Evolutionary conservation across 2,113 vertebrate genomes (phyloP).

Genomic region (Nyctereutes procyonoides): DNA sequence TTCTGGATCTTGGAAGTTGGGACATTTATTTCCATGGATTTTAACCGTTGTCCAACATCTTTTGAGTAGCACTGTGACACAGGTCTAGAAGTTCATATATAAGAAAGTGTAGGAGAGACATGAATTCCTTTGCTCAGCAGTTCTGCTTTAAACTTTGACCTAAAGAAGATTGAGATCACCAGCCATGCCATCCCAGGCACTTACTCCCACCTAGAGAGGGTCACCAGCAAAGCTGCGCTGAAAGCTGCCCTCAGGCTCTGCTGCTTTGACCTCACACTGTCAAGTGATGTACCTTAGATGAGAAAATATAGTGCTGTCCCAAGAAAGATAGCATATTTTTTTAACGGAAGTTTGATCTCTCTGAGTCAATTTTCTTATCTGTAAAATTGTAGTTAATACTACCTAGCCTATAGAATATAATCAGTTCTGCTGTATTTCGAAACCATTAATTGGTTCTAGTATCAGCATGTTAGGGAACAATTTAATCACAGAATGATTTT

Average conservation of each 20-base stretch:
- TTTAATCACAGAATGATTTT: neutral
- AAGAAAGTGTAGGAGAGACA: neutral
- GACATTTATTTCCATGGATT: conserved; percentile 50
- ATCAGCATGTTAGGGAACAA: neutral
- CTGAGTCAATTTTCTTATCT: conserved; percentile 17
- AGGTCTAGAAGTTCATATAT: conserved; percentile 2
- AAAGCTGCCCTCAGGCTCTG: neutral
- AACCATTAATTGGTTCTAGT: conserved; percentile 42
- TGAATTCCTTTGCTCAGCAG: conserved; percentile 48
- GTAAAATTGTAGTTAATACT: neutral
- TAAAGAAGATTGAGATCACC: conserved; percentile 45
- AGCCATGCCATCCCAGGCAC: neutral
- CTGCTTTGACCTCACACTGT: conserved; percentile 2
- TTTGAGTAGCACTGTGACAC: conserved; percentile 9
- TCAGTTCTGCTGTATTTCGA: conserved; percentile 34
- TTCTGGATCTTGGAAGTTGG: conserved; percentile 27
- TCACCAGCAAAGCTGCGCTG: neutral
- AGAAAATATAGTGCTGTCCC: neutral
- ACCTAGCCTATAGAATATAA: neutral
- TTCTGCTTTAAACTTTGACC: conserved; percentile 31
- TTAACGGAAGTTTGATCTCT: neutral
- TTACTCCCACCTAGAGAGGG: neutral
- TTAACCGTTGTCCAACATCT: conserved; percentile 7
- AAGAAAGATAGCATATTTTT: neutral
- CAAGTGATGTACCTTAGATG: neutral